Evolutionary conservation across 2,797 vertebrate genomes (phyloP).

Genomic region (Ficedula albicollis): DNA sequence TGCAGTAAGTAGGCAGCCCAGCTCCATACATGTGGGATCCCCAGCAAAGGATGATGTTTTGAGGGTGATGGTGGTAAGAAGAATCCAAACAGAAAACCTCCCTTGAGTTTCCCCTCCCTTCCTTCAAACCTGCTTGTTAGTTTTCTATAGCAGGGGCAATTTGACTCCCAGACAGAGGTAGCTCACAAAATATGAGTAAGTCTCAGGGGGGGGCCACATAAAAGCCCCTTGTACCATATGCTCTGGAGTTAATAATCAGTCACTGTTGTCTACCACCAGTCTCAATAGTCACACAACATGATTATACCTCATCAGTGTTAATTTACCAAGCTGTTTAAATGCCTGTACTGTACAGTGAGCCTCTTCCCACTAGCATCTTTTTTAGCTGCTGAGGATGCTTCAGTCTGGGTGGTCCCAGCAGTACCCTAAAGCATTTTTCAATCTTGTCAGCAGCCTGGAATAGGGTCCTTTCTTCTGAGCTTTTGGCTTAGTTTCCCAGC

Average conservation of each 20-base stretch:
- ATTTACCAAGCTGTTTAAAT: conserved; percentile 14
- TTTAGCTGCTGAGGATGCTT: conserved; percentile 12
- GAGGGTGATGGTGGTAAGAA: background rate
- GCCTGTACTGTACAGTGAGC: background rate
- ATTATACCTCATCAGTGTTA: conserved; percentile 25
- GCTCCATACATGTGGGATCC: background rate
- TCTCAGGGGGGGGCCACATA: background rate
- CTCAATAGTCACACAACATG: background rate
- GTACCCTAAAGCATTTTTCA: conserved; percentile 27
- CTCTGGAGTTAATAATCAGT: background rate
- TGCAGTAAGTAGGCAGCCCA: background rate
- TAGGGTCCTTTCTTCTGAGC: conserved; percentile 38
- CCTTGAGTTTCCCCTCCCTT: background rate
- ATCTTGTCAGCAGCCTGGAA: conserved; percentile 52
- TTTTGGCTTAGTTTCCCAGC: conserved; percentile 11
- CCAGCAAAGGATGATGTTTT: background rate
- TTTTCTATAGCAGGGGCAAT: background rate
- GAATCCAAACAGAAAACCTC: background rate
- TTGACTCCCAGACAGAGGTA: background rate
- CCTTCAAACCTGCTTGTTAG: background rate
- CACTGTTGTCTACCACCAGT: background rate
- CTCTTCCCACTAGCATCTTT: background rate
- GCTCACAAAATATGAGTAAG: background rate
- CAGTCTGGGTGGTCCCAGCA: conserved; percentile 56
- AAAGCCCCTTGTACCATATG: background rate